phyloP scores from a whole-genome alignment of 2,113 vertebrate genomes.

The Odontophorus gujanensis region DNA sequence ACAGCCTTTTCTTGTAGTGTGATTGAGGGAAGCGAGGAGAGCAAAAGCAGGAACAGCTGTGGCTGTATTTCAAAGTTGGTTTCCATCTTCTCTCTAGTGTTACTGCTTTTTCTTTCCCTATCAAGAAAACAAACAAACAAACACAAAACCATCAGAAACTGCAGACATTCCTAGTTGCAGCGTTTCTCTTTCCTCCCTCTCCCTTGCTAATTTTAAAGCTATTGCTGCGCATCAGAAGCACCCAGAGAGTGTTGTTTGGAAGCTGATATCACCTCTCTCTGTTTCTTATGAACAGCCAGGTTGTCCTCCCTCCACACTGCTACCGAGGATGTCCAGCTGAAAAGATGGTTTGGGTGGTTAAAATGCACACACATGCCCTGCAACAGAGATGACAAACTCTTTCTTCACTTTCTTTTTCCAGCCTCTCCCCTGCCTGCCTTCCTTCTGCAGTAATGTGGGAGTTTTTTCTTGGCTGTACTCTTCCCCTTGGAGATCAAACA shows the following conservation, averaged over 20 bases:
- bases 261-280: background rate
- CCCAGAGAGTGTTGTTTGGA: background rate
- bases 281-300: background rate
- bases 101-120: background rate
- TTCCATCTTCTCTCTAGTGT: background rate
- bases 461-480: slow-evolving; percentile 12
- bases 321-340: background rate
- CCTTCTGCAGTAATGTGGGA: background rate
- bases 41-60: slow-evolving; percentile 6
- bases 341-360: background rate
- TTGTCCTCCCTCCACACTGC: background rate
- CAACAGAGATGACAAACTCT: background rate
- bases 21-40: slow-evolving; percentile 38
- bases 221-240: background rate
- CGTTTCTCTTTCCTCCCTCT: background rate
- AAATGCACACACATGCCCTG: background rate
- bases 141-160: no score
- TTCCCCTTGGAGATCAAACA: background rate
- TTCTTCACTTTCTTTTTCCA: background rate
- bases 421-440: background rate
- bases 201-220: background rate
- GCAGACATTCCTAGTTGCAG: background rate
- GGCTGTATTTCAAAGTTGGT: slow-evolving; percentile 30
- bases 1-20: slow-evolving; percentile 30
- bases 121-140: background rate